Conservation (phyloP, 2,797 vertebrate species). For the Champsocephalus gunnari region DNA sequence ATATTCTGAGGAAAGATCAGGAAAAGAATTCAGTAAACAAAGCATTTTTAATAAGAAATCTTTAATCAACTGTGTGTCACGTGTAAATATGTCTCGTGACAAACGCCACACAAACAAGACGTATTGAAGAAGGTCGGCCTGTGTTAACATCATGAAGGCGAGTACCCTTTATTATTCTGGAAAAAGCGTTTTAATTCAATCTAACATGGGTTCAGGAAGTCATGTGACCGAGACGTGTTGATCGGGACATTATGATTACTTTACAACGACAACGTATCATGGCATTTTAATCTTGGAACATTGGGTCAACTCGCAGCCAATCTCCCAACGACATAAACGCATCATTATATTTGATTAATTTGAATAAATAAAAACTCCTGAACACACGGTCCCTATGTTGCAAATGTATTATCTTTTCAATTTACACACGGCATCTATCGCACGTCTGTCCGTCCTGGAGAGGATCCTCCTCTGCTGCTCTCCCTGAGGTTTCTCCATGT, state of each 20-base stretch:
- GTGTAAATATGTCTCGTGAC: slow-evolving; percentile 4
- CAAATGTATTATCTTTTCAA: too few species aligned
- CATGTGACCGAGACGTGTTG: not conserved
- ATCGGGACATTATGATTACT: not conserved
- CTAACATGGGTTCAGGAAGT: not conserved
- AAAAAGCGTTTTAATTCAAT: not conserved
- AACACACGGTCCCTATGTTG: not conserved
- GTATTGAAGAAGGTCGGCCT: not conserved
- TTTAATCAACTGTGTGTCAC: slow-evolving; percentile 27
- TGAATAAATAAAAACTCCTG: too few species aligned
- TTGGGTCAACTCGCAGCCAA: not conserved
- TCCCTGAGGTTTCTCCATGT: too few species aligned
- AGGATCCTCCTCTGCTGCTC: too few species aligned
- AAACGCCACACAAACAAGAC: slow-evolving; percentile 22
- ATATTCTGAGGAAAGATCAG: not conserved
- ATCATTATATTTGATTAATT: too few species aligned
- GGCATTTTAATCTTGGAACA: not conserved
- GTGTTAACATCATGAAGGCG: not conserved
- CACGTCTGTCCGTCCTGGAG: too few species aligned
- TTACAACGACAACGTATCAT: not conserved
- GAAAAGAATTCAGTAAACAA: not conserved
- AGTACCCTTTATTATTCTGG: not conserved
- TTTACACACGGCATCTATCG: too few species aligned
- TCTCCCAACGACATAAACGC: too few species aligned
- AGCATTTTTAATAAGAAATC: slow-evolving; percentile 20